Evolutionary conservation across 2,797 vertebrate genomes (phyloP), one percentile per base, ranked within the genome.

Genomic region (Danio albolineatus): DNA sequence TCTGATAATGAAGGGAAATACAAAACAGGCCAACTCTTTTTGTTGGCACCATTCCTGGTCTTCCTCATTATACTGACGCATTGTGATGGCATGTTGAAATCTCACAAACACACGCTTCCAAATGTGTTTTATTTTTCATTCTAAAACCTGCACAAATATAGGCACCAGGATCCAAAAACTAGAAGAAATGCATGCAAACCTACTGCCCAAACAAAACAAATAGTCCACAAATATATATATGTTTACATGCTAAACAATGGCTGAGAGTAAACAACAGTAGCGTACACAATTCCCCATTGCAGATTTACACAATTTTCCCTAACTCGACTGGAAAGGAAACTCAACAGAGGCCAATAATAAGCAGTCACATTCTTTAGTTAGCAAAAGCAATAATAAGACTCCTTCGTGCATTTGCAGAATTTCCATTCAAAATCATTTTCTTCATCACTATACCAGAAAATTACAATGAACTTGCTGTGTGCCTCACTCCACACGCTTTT

Each of bases 381-480:
- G 21, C 10, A 67, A 43, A 81, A 83, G 8, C 39, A 56, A 72
- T 46, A 80, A 44, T 69, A 69, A 70, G 10, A 41, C 66, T 46
- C 4, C 16, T 73, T 64, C 73, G 54, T 76, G 57, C 54, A 75
- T 41, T 69, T 71, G 81, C 76, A 80, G 80, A 88, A 86, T 83
- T 74, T 66, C 74, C 84, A 86, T 91, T 92, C 88, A 91, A 80
- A 82, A 80, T 39, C 44, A 84, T 83, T 87, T 80, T 84, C 85
- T 86, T 87, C 84, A 77, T 85, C 82, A 89, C 86, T 87, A 89
- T 90, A 82, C 74, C 84, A 12, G 86, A 85, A 82, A 91, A 94
- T 92, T 86, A 91, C 85, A 41, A 75, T 89, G 90, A 93, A 91
- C 83, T 90, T 79, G 73, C 76, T 78, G 87, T 90, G 88, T 85